Evolutionary conservation across 2,888 invertebrate species (phyloP).

Genomic region (Oscheius sp.): DNA sequence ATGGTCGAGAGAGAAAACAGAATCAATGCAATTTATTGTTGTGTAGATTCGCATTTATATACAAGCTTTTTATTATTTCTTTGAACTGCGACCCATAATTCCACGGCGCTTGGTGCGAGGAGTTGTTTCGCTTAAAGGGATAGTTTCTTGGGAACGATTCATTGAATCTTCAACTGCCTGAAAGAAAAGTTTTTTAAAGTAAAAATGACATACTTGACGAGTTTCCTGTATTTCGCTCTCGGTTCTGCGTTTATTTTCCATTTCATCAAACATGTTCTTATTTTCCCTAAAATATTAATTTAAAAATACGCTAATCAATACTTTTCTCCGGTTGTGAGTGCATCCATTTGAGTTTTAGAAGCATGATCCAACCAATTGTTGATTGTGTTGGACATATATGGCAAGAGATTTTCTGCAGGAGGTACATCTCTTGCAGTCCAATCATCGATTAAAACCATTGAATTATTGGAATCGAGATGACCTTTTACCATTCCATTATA

Average conservation of each 20-base stretch:
- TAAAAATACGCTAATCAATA: neutral
- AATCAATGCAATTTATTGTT: no score
- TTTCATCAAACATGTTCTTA: neutral
- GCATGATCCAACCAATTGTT: conserved; percentile 9
- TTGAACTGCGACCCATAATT: neutral
- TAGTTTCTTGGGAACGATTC: conserved; percentile 6
- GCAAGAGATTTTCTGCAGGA: neutral
- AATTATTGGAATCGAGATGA: conserved; percentile 18
- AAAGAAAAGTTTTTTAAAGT: neutral
- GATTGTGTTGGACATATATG: neutral
- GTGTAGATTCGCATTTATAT: no score
- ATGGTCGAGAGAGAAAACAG: no score
- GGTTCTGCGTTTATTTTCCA: neutral
- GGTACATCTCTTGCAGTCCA: conserved; percentile 16
- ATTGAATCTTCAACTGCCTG: neutral
- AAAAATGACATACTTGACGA: neutral
- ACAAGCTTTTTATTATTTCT: neutral
- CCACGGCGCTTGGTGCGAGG: conserved; percentile 7
- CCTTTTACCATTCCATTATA: conserved; percentile 27
- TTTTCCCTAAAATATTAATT: conserved; percentile 4
- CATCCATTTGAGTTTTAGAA: conserved; percentile 8
- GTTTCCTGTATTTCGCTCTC: conserved; percentile 1
- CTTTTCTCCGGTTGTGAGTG: neutral
- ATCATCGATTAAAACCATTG: conserved; percentile 18
- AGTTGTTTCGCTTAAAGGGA: conserved; percentile 6